Percentiles rank a stretch among this genome's conserved stretches.
Conservation (phyloP, 2,113 vertebrate species). For the Microtus ochrogaster region DNA sequence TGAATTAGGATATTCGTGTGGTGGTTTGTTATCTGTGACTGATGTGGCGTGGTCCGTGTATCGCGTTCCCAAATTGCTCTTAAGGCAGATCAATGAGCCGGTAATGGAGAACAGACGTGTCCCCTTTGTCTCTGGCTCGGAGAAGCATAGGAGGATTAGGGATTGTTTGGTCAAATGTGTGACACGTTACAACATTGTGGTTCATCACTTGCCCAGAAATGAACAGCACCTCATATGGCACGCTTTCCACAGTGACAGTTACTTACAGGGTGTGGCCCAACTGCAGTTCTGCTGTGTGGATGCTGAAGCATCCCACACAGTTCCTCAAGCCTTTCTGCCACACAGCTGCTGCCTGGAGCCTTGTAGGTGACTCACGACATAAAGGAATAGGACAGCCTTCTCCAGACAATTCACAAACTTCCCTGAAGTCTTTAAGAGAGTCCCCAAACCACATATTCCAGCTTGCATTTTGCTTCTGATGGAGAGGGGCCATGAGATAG, state of each 20-base stretch:
- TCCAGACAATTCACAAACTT: background rate
- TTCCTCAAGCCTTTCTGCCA: slow-evolving; percentile 1
- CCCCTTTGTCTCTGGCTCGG: background rate
- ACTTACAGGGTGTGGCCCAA: background rate
- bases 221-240: slow-evolving; percentile 1
- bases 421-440: background rate
- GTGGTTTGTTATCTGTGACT: slow-evolving; percentile 53
- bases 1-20: slow-evolving; percentile 61
- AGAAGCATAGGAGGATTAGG: slow-evolving; percentile 22
- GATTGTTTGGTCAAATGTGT: slow-evolving; percentile 32
- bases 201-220: slow-evolving; percentile 49
- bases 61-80: slow-evolving; percentile 55
- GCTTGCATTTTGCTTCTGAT: background rate
- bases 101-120: slow-evolving; percentile 52
- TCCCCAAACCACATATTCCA: background rate
- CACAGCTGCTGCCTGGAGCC: background rate
- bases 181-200: slow-evolving; percentile 22
- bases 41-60: background rate
- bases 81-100: slow-evolving; percentile 27
- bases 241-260: slow-evolving; percentile 20
- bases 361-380: background rate
- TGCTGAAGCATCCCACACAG: slow-evolving; percentile 38
- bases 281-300: background rate
- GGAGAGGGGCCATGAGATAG: background rate
- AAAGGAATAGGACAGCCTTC: background rate